These are phyloP conservation scores for Calcarius lapponicus DNA, from an alignment of 2,797 vertebrate species.

Conservation along the genomic window DNA sequence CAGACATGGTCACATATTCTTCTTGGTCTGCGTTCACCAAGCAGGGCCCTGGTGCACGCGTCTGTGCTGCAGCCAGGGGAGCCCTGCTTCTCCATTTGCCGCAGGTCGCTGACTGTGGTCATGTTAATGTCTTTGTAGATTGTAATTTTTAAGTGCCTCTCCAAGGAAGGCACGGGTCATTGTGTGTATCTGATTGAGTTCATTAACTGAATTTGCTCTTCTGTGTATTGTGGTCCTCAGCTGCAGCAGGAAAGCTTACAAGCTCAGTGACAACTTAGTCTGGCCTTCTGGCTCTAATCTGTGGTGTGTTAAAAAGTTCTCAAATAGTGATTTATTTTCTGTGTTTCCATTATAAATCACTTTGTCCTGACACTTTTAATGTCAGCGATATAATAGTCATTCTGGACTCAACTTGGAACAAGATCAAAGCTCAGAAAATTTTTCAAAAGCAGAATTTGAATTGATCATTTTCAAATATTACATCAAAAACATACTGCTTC, in stretches of 20 bases:
- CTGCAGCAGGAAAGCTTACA: constrained; percentile 22
- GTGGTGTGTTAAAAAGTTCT: constrained; percentile 56
- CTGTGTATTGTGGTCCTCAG: background rate
- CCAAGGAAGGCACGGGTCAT: background rate
- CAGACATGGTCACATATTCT: constrained; percentile 32
- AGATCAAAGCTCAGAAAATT: constrained; percentile 38
- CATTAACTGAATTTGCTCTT: background rate
- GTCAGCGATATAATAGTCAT: constrained; percentile 14
- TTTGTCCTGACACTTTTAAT: constrained; percentile 59
- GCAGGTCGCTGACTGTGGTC: constrained; percentile 4
- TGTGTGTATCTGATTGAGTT: background rate
- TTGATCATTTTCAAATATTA: constrained; percentile 46
- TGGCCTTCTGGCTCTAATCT: constrained; percentile 70
- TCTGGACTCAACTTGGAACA: constrained; percentile 54
- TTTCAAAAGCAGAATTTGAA: constrained; percentile 50
- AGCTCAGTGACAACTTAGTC: constrained; percentile 42
- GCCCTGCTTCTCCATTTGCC: background rate
- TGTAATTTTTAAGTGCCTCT: background rate
- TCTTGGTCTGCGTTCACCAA: background rate
- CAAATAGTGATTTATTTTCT: constrained; percentile 71
- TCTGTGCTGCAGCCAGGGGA: background rate
- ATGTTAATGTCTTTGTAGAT: background rate
- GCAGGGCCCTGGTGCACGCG: background rate
- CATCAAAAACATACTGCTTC: constrained; percentile 21
- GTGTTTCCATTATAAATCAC: constrained; percentile 66